phyloP scores from a whole-genome alignment of 2,113 vertebrate genomes.

The Brachypteracias leptosomus region DNA sequence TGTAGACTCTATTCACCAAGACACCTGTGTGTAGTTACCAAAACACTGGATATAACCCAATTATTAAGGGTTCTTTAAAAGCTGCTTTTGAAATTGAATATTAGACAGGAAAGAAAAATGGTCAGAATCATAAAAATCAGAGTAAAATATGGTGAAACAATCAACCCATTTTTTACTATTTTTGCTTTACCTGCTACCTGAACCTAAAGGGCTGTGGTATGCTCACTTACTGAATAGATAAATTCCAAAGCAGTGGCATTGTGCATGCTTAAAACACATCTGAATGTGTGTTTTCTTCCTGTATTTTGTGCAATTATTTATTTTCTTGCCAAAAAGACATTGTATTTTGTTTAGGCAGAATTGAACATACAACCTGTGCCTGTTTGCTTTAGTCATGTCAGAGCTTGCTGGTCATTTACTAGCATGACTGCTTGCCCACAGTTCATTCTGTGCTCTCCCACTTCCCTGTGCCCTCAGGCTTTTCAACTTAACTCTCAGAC shows the following conservation, averaged over 20 bases:
- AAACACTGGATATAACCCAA: not conserved
- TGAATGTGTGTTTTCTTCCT: not conserved
- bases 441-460: not conserved
- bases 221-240: not conserved
- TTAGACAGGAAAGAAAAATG: not conserved
- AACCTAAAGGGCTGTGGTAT: not conserved
- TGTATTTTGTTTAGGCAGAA: not conserved
- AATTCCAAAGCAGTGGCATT: not conserved
- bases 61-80: not conserved
- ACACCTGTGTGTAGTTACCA: not conserved
- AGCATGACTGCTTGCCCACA: accelerated
- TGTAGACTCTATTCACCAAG: not conserved
- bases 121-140: not conserved
- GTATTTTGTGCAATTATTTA: not conserved
- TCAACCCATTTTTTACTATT: not conserved
- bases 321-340: not conserved
- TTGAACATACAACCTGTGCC: not conserved
- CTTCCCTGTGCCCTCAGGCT: not conserved
- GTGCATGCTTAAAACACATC: not conserved
- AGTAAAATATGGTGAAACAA: not conserved
- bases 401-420: not conserved
- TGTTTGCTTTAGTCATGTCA: not conserved
- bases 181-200: not conserved
- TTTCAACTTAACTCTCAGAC: not conserved
- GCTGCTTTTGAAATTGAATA: not conserved